A percentile compares a stretch with the other conserved stretches of the same genome.
Evolutionary conservation across 1,140 invertebrate species (phyloP).

Genomic region (Lordiphosa clarofinis): DNA sequence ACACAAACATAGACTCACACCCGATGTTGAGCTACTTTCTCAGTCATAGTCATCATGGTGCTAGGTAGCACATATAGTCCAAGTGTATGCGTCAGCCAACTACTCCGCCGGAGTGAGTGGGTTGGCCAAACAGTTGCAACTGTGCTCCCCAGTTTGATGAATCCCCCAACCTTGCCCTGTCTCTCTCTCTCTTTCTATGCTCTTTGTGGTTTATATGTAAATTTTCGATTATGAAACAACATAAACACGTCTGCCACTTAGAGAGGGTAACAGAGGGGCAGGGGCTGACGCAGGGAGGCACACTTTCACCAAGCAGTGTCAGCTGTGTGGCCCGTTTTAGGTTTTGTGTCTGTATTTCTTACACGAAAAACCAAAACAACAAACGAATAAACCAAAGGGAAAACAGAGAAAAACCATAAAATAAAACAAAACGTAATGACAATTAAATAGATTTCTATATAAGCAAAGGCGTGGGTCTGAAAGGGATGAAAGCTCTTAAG

Average conservation of each 20-base stretch:
- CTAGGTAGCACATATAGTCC: background rate
- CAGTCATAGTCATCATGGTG: conserved; percentile 37
- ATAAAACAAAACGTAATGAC: conserved; percentile 40
- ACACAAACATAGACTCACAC: conserved; percentile 6
- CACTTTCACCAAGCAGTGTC: conserved; percentile 62
- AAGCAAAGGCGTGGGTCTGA: background rate
- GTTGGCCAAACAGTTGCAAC: conserved; percentile 40
- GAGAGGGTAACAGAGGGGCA: background rate
- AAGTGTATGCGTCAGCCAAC: conserved; percentile 28
- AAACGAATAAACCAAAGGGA: conserved; percentile 37
- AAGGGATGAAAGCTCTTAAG: too few species aligned
- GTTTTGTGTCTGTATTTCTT: conserved; percentile 16
- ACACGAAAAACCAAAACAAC: conserved; percentile 49
- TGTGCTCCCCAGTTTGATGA: conserved; percentile 19
- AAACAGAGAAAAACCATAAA: conserved; percentile 34
- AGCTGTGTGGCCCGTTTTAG: conserved; percentile 53
- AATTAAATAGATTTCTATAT: conserved; percentile 56
- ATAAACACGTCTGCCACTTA: conserved; percentile 35
- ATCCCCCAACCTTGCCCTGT: conserved; percentile 4
- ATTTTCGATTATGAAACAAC: conserved; percentile 73
- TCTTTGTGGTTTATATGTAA: conserved; percentile 53
- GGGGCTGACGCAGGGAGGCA: conserved; percentile 12
- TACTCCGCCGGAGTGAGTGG: conserved; percentile 34
- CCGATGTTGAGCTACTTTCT: conserved; percentile 45
- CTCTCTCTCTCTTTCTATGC: conserved; percentile 1